Base-by-base conservation (phyloP, 2,888 invertebrate species). In the Apamea crenata region DNA sequence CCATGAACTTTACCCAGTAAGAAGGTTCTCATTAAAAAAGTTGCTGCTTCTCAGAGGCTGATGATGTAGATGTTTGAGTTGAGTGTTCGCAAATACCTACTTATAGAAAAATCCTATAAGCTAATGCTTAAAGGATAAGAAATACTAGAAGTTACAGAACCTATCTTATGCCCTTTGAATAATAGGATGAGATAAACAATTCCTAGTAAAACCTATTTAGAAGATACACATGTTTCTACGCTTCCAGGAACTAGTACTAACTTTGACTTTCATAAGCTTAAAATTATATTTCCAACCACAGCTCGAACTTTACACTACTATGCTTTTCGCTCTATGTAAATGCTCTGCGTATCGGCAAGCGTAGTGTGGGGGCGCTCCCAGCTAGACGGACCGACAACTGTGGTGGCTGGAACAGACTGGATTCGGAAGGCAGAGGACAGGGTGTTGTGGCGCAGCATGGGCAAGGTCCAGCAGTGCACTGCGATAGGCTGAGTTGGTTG, bases 301-400 rank as follows among this genome's bases (percentile, higher is more conserved):
- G 7, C 21, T 59, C 4, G 12, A 83, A 67, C 50, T 66, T 79
- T 59, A 32, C 59, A 50, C 50, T 59, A 21, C 21, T 29, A 59
- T 18, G 32, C 18, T 18, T 69, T 65, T 56, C 14, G 12, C 36
- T 74, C 12, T 14, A n/a, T n/a, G n/a, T n/a, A n/a, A n/a, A n/a
- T n/a, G n/a, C n/a, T n/a, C 44, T 44, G 36, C 36, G 36, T 36
- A 36, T 36, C 32, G 2, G 44, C 44, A 44, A 44, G 44, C 12
- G 44, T 12, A 44, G 44, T 44, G 12, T 44, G 12, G 44, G 44
- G 44, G 12, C 10, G 44, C 44, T 1, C 44, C 10, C 12, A 44
- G 44, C 44, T 44, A 12, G 44, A 44, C 12, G 44, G 44, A 12
- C 44, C 36, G 36, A 36, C 36, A 4, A 3, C 36, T 36, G 36